Base-by-base conservation (phyloP, 2,888 invertebrate genomes). In the Cryptus viduatorius region DNA sequence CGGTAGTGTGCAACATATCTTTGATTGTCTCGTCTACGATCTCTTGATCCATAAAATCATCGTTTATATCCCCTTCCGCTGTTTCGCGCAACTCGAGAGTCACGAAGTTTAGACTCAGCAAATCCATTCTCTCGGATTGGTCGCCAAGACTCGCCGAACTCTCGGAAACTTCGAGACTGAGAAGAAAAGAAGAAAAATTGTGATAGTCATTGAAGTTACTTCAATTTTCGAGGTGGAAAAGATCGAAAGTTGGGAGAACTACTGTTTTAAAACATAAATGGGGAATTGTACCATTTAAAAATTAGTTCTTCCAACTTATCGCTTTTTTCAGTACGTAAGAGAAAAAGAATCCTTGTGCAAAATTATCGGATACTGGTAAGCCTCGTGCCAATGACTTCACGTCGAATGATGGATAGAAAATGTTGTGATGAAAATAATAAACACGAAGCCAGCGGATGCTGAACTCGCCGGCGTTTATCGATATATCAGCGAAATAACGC, bases 81-180 rank as follows among this genome's bases (percentile, higher is more conserved):
- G 31, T 24, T 31, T 83, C 82, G 1, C 65, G 75, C 50, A 86
- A 50, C 46, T 82, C 77, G 14, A 87, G 59, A 10, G 85, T 56
- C 44, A 68, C 68, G 46, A 85, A 79, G n/a, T 71, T 79, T 56
- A 85, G 50, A 12, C 76, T 84, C 44, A 86, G 46, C 31, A 85
- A 73, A 76, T 87, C 87, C 86, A 86, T 84, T 42, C 24, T 67
- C 42, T 68, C 67, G 59, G 5, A 29, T 19, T 67, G 42, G 1
- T 67, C 61, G 44, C n/a, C 67, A 31, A 16, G 1, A 37, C 14
- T 19, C 8, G 12, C 31, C 61, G 42, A 48, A 48, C 29, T 19
- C 2, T 64, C 79, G 53, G 50, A 12, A 10, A 48, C 71, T 24
- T 79, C 71, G 24, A 29, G 14, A 24, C 79, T 79, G 53, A 4